A percentile compares a stretch with the other conserved stretches of the same genome.
phyloP scores from a whole-genome alignment of 2,113 vertebrate species.

The Gallinago undulata region DNA sequence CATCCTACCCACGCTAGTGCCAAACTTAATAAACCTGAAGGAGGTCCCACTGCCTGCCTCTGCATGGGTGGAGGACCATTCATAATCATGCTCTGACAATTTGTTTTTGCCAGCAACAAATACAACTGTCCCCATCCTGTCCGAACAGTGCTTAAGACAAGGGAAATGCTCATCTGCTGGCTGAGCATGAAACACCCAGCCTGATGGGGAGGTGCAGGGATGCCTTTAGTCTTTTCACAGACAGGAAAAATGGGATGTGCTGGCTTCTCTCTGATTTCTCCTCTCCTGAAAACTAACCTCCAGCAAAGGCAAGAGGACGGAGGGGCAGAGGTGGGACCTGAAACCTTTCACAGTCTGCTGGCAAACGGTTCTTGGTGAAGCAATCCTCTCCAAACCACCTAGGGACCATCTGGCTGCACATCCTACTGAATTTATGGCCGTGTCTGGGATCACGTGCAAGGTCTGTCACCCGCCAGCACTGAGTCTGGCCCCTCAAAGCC shows the following conservation, averaged over 20 bases:
- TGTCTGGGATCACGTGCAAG: neutral
- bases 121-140: neutral
- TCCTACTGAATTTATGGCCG: neutral
- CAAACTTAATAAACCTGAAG: neutral
- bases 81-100: neutral
- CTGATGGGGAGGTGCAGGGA: neutral
- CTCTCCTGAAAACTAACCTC: neutral
- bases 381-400: neutral
- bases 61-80: neutral
- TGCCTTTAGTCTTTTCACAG: neutral
- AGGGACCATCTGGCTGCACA: neutral
- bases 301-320: neutral
- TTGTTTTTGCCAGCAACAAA: neutral
- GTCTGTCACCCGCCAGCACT: slow-evolving; percentile 1
- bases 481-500: neutral
- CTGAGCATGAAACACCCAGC: neutral
- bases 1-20: neutral
- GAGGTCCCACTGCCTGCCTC: neutral
- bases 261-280: neutral
- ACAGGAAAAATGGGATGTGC: neutral
- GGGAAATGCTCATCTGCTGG: neutral
- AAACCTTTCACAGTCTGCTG: neutral
- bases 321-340: neutral
- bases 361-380: neutral
- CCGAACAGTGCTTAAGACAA: neutral